A percentile compares a stretch with the other conserved stretches of the same genome.
phyloP scores from a whole-genome alignment of 1,140 invertebrate species.

The Leptonema lineaticorne region DNA sequence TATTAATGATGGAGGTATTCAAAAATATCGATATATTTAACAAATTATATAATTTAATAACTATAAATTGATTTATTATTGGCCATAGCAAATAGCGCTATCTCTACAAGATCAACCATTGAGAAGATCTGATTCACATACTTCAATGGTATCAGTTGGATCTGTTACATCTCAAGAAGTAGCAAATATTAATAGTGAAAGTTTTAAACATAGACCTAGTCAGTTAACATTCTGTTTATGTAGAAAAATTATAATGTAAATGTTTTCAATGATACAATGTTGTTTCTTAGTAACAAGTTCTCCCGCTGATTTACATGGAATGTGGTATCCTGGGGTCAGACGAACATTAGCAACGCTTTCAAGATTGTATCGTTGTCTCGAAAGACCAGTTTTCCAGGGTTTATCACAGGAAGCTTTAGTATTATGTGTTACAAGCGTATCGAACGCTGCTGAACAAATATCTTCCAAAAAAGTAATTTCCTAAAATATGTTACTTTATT shows the following conservation, averaged over 20 bases:
- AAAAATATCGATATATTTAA: not conserved
- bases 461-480: constrained; percentile 57
- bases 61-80: constrained; percentile 34
- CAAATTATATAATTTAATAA: not conserved
- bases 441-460: constrained; percentile 73
- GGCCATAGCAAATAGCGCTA: constrained; percentile 67
- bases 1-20: constrained; percentile 92
- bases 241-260: not conserved
- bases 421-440: constrained; percentile 88
- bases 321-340: constrained; percentile 99
- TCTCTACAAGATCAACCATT: constrained; percentile 67
- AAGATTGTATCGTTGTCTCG: constrained; percentile 92
- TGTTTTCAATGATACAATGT: not conserved
- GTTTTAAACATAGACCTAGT: constrained; percentile 34
- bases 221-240: not conserved
- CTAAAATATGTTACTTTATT: not conserved
- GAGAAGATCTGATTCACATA: constrained; percentile 65
- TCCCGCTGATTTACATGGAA: constrained; percentile 95
- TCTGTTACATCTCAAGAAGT: constrained; percentile 66
- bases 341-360: constrained; percentile 93
- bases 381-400: constrained; percentile 93
- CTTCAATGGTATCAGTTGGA: constrained; percentile 65
- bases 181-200: constrained; percentile 56
- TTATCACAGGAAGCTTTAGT: constrained; percentile 93
- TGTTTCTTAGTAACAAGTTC: constrained; percentile 60